phyloP scores from a whole-genome alignment of 2,888 invertebrate species.

The Balanococcus diminutus region DNA sequence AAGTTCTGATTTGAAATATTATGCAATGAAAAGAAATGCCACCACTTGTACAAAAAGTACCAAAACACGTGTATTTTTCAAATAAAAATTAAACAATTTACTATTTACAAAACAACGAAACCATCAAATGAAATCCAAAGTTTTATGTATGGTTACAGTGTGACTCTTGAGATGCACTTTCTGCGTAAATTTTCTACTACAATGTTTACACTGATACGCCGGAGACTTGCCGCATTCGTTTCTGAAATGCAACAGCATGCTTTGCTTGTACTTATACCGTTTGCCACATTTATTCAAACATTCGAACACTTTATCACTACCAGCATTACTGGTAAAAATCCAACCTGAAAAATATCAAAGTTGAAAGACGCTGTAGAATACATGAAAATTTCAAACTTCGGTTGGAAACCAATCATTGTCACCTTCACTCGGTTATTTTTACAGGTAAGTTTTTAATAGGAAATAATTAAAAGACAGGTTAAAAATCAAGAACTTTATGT shows the following conservation, averaged over 20 bases:
- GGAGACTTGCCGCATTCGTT: constrained; percentile 53
- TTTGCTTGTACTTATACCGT: constrained; percentile 53
- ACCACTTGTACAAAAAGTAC: background rate
- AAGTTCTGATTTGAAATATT: too few relatives aligned
- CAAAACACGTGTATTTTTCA: background rate
- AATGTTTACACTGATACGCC: constrained; percentile 61
- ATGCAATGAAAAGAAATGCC: background rate
- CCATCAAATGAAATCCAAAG: background rate
- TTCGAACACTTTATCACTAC: background rate
- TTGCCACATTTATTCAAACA: constrained; percentile 36
- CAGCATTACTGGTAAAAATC: background rate
- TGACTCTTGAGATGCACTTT: constrained; percentile 54
- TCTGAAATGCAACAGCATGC: constrained; percentile 55
- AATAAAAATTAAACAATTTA: background rate
- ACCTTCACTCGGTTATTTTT: background rate
- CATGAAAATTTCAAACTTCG: background rate
- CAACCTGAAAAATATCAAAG: background rate
- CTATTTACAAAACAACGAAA: too few relatives aligned
- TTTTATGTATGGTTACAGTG: constrained; percentile 8
- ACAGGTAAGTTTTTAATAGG: background rate
- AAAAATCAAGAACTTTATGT: constrained; percentile 58
- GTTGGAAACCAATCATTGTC: too few relatives aligned
- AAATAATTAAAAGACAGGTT: background rate
- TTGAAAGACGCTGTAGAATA: too few relatives aligned
- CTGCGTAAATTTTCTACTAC: constrained; percentile 61